These are phyloP conservation scores for Muscidifurax raptorellus DNA, from an alignment of 1,140 invertebrate species.

Conservation along the genomic window DNA sequence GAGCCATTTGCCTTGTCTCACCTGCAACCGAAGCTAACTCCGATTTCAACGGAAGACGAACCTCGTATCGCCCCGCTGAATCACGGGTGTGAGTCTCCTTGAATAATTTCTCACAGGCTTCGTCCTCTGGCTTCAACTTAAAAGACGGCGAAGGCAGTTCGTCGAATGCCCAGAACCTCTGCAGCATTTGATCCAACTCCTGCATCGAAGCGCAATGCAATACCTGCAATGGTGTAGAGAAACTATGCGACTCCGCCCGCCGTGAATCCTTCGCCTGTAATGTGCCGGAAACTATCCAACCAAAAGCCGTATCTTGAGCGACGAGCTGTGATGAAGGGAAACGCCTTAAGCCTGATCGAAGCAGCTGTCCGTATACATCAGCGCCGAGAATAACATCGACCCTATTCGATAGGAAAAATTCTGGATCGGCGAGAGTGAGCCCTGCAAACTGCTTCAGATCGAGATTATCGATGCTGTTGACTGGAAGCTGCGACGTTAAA, in stretches of 20 bases:
- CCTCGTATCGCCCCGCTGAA: conserved; percentile 22
- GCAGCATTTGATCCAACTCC: too few species aligned
- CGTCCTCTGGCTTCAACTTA: too few species aligned
- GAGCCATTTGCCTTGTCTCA: conserved; percentile 21
- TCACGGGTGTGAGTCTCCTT: conserved; percentile 34
- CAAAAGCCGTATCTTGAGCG: conserved; percentile 59
- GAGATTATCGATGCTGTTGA: not conserved
- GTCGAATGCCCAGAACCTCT: too few species aligned
- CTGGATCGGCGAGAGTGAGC: too few species aligned
- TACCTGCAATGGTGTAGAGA: too few species aligned
- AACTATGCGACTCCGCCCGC: not conserved
- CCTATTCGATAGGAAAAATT: not conserved
- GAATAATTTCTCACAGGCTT: too few species aligned
- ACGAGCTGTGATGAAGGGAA: conserved; percentile 44
- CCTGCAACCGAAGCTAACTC: not conserved
- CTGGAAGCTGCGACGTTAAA: conserved; percentile 24
- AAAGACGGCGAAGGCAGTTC: too few species aligned
- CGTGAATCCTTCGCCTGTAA: too few species aligned
- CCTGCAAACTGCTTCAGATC: too few species aligned
- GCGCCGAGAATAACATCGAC: conserved; percentile 48
- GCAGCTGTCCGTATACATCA: conserved; percentile 30
- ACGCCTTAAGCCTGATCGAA: conserved; percentile 18
- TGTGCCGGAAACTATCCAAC: conserved; percentile 60
- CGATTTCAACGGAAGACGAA: conserved; percentile 33
- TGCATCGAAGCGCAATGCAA: not conserved